Percentiles rank a stretch among this genome's conserved stretches.
phyloP scores from a whole-genome alignment of 1,140 invertebrate species.

The Microplitis demolitor region DNA sequence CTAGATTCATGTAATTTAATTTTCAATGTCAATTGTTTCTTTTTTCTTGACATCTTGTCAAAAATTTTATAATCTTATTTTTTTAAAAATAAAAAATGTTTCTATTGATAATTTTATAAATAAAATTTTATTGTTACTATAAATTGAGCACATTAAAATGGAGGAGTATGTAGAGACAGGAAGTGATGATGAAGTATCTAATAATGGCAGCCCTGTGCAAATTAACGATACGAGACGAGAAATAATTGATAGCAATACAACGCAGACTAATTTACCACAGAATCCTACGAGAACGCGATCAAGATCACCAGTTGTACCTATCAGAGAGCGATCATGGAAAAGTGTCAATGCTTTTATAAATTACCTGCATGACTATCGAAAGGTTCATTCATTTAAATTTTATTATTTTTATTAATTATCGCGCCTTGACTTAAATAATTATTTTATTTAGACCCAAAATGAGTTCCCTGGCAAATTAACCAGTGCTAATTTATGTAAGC shows the following conservation, averaged over 20 bases:
- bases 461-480: conserved; percentile 12
- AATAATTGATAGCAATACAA: not conserved
- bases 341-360: conserved; percentile 46
- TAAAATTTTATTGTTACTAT: not conserved
- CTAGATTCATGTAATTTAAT: no score
- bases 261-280: not conserved
- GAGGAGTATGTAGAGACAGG: not conserved
- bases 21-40: no score
- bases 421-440: no score
- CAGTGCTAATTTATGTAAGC: conserved; percentile 35
- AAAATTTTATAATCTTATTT: no score
- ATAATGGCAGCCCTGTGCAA: conserved; percentile 8
- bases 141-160: not conserved
- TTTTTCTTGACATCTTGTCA: no score
- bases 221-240: conserved; percentile 1
- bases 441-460: conserved; percentile 22
- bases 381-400: conserved; percentile 34
- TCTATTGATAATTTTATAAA: no score
- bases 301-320: conserved; percentile 12
- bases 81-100: no score
- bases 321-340: conserved; percentile 29
- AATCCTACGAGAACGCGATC: conserved; percentile 33
- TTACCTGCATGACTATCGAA: conserved; percentile 45
- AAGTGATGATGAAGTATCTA: not conserved
- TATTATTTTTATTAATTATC: not conserved